These are phyloP conservation scores for Pristionchus fissidentatus DNA, from an alignment of 2,888 invertebrate species.

Conservation along the genomic window DNA sequence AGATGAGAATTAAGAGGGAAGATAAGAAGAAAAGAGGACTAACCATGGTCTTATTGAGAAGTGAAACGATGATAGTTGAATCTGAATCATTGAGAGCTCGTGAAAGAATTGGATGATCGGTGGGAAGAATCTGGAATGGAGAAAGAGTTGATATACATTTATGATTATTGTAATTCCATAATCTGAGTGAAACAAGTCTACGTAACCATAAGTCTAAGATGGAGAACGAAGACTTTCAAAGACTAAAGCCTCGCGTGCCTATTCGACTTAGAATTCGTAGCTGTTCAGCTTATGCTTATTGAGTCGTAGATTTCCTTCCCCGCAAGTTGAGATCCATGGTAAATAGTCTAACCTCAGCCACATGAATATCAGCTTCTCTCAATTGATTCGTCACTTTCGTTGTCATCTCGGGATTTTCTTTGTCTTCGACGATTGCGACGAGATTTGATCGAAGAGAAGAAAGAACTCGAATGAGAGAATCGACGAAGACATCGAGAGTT, in stretches of 20 bases:
- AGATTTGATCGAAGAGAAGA: conserved; percentile 65
- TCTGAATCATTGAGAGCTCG: conserved; percentile 67
- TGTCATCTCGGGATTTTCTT: conserved; percentile 54
- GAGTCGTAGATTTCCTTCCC: no score
- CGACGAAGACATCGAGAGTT: conserved; percentile 65
- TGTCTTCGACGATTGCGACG: conserved; percentile 68
- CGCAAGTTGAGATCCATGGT: no score
- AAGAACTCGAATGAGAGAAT: conserved; percentile 59
- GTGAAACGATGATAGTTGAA: conserved; percentile 65
- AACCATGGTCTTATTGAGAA: conserved; percentile 56
- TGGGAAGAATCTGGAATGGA: conserved; percentile 54
- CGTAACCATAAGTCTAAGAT: no score
- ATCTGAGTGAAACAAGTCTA: not conserved
- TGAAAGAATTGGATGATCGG: conserved; percentile 63
- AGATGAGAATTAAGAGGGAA: not conserved
- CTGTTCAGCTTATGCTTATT: no score
- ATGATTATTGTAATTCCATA: not conserved
- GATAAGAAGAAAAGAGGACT: not conserved
- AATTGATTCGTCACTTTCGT: conserved; percentile 60
- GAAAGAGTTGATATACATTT: not conserved
- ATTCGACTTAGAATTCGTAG: no score
- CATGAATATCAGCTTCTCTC: conserved; percentile 63
- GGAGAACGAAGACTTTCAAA: not conserved
- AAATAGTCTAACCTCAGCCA: conserved; percentile 59
- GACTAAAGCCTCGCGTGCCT: no score